A percentile compares a stretch with the other conserved stretches of the same genome.
Conservation (phyloP, 64 coral and sea anemone species). For the Astreopora myriophthalma region DNA sequence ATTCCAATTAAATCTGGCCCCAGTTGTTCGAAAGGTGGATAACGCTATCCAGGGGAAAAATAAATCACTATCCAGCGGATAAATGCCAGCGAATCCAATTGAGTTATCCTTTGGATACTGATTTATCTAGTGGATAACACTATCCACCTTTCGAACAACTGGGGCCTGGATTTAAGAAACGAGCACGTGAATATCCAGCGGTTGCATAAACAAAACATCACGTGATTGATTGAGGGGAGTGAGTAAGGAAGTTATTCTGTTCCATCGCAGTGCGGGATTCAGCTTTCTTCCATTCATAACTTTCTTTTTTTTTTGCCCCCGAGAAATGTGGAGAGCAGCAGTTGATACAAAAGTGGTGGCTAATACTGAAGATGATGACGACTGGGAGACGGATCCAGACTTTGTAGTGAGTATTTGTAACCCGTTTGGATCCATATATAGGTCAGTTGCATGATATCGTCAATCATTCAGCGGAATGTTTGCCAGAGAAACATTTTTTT, state of each 20-base stretch:
- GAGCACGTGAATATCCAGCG: background rate
- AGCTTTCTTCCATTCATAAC: background rate
- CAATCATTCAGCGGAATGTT: conserved; percentile 5
- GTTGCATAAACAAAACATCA: conserved; percentile 26
- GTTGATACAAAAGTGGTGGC: conserved; percentile 61
- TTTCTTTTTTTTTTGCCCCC: background rate
- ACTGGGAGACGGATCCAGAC: conserved; percentile 99
- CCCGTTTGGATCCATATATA: background rate
- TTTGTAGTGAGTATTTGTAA: conserved; percentile 83
- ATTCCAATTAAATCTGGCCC: too few species aligned
- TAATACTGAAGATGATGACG: conserved; percentile 78
- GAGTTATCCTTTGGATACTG: too few species aligned
- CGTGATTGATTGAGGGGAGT: conserved; percentile 22
- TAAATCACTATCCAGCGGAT: too few species aligned
- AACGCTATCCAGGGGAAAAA: too few species aligned
- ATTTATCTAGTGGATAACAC: too few species aligned
- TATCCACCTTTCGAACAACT: too few species aligned
- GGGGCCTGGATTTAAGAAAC: background rate
- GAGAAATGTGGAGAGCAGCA: conserved; percentile 94
- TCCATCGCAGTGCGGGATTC: background rate
- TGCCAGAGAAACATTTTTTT: background rate
- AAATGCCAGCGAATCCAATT: too few species aligned
- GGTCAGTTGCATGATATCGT: background rate
- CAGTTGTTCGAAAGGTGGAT: too few species aligned
- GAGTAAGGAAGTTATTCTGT: conserved; percentile 4